Conservation (phyloP, 2,113 vertebrate species). For the Cairina moschata region DNA sequence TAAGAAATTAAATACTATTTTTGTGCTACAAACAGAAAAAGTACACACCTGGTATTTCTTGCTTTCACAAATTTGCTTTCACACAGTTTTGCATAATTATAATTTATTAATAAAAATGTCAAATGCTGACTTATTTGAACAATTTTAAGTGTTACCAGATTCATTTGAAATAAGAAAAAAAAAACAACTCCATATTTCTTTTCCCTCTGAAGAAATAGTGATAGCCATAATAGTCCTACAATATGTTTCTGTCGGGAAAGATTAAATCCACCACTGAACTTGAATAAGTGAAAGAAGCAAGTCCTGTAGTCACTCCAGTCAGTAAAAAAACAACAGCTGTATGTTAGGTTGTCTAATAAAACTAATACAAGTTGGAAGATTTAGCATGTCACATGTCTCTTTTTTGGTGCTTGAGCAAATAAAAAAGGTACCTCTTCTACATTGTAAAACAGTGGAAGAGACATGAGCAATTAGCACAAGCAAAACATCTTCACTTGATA, state of each 20-base stretch:
- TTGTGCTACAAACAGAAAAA: neutral
- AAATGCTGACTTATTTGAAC: neutral
- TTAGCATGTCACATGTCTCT: neutral
- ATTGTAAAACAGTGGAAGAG: conserved; percentile 52
- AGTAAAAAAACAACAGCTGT: neutral
- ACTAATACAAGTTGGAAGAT: neutral
- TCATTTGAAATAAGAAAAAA: neutral
- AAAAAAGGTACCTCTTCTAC: conserved; percentile 19
- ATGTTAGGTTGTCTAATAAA: neutral
- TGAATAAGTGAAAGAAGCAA: neutral
- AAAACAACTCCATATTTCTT: neutral
- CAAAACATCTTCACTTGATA: conserved; percentile 72
- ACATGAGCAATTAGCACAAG: conserved; percentile 65
- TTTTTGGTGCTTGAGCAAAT: conserved; percentile 4
- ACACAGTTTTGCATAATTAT: neutral
- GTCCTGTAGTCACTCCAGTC: neutral
- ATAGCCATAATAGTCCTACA: neutral
- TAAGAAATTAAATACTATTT: neutral
- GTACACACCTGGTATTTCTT: neutral
- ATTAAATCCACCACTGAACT: neutral
- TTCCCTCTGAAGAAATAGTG: neutral
- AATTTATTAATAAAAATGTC: neutral
- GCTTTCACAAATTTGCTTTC: neutral
- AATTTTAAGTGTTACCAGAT: neutral
- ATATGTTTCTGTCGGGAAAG: neutral